A percentile compares a stretch with the other conserved stretches of the same genome.
phyloP scores from a whole-genome alignment of 2,888 invertebrate species.

The Liopterus haemorrhoidalis region DNA sequence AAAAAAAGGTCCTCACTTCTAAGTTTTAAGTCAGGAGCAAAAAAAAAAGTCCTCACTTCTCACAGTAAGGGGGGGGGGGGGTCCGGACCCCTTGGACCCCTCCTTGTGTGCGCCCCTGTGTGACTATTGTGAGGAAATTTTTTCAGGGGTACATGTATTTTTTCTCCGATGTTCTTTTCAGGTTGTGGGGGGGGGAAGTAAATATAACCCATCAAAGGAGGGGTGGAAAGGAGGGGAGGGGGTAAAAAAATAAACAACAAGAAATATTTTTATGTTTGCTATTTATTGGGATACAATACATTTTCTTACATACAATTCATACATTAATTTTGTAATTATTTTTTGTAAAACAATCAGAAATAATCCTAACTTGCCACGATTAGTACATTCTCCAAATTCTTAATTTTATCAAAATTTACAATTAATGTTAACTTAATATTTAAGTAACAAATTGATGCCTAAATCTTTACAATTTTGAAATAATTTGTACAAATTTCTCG shows the following conservation, averaged over 20 bases:
- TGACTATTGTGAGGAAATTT: no score
- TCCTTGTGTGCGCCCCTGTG: no score
- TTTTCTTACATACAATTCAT: slow-evolving; percentile 44
- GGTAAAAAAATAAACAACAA: slow-evolving; percentile 6
- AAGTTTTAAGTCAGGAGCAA: no score
- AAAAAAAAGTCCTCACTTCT: no score
- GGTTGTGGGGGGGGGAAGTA: no score
- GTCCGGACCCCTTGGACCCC: no score
- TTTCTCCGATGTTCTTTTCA: no score
- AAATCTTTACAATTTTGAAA: slow-evolving; percentile 13
- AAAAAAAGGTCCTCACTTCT: no score
- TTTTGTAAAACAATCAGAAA: slow-evolving; percentile 26
- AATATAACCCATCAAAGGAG: no score
- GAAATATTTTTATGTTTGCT: slow-evolving; percentile 40
- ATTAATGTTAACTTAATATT: slow-evolving; percentile 2
- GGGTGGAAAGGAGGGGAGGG: no score
- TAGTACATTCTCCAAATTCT: slow-evolving; percentile 18
- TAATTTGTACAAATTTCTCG: slow-evolving; percentile 11
- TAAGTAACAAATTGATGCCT: slow-evolving; percentile 1
- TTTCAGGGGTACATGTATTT: no score
- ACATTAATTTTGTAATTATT: slow-evolving; percentile 40
- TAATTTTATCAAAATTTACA: slow-evolving; percentile 11
- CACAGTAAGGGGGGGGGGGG: no score
- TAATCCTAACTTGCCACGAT: slow-evolving; percentile 20
- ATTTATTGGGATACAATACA: slow-evolving; percentile 43